Evolutionary conservation across 2,888 invertebrate species (phyloP).

Genomic region (Camponotus fellah): DNA sequence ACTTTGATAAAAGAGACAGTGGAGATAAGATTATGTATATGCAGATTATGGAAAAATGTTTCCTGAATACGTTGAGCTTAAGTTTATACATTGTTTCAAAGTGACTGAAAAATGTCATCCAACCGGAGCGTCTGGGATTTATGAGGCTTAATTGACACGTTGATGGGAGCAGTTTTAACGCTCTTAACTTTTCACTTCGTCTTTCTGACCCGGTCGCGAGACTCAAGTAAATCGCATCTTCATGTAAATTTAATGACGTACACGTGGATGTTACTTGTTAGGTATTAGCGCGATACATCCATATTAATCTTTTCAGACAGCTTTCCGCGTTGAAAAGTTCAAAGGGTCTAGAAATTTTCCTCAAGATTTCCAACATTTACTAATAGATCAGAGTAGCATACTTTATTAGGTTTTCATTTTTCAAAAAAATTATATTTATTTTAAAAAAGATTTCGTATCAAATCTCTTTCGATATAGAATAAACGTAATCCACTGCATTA

Average conservation of each 20-base stretch:
- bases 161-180: conserved; percentile 74
- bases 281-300: conserved; percentile 61
- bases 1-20: neutral
- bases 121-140: conserved; percentile 57
- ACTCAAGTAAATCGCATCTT: conserved; percentile 60
- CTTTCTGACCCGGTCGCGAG: conserved; percentile 54
- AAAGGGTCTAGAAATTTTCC: conserved; percentile 38
- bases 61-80: conserved; percentile 42
- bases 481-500: neutral
- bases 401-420: conserved; percentile 24
- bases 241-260: conserved; percentile 79
- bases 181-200: conserved; percentile 76
- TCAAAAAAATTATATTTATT: neutral
- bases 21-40: conserved; percentile 12
- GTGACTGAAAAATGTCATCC: conserved; percentile 54
- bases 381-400: neutral
- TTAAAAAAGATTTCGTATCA: neutral
- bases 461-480: neutral
- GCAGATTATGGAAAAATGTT: conserved; percentile 29
- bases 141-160: conserved; percentile 73
- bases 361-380: conserved; percentile 30
- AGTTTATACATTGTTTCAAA: conserved; percentile 58
- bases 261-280: conserved; percentile 69
- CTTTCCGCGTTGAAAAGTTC: conserved; percentile 42
- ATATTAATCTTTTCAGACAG: conserved; percentile 59